phyloP scores from a whole-genome alignment of 2,888 invertebrate genomes.

The Andrena bucephala region DNA sequence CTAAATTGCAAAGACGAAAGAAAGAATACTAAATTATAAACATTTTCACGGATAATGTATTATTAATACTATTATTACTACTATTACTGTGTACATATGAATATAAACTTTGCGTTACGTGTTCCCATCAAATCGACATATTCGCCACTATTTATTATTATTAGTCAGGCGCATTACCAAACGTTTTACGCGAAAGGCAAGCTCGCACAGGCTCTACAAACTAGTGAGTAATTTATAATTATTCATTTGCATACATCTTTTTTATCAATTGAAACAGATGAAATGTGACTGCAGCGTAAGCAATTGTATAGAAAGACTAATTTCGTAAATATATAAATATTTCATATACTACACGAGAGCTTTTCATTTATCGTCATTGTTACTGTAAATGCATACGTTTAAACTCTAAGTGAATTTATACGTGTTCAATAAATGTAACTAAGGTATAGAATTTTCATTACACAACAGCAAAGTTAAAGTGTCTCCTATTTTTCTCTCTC shows the following conservation, averaged over 20 bases:
- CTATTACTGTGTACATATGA: conserved; percentile 77
- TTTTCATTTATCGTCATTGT: conserved; percentile 49
- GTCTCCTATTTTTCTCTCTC: no score
- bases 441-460: not conserved
- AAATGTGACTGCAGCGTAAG: conserved; percentile 77
- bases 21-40: conserved; percentile 66
- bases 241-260: conserved; percentile 75
- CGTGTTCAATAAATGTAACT: conserved; percentile 31
- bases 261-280: conserved; percentile 75
- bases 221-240: conserved; percentile 76
- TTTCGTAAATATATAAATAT: conserved; percentile 84
- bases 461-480: no score
- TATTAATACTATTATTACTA: conserved; percentile 61
- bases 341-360: conserved; percentile 79
- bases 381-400: conserved; percentile 33
- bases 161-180: conserved; percentile 71
- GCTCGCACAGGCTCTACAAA: conserved; percentile 79
- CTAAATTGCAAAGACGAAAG: conserved; percentile 68
- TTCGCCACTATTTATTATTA: conserved; percentile 81
- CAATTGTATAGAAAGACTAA: conserved; percentile 85
- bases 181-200: conserved; percentile 76
- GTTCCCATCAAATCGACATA: conserved; percentile 72
- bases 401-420: conserved; percentile 19
- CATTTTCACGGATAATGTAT: conserved; percentile 63
- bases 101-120: conserved; percentile 68